Evolutionary conservation across 64 coral and sea anemone genomes (phyloP).

Genomic region (Porites lutea): DNA sequence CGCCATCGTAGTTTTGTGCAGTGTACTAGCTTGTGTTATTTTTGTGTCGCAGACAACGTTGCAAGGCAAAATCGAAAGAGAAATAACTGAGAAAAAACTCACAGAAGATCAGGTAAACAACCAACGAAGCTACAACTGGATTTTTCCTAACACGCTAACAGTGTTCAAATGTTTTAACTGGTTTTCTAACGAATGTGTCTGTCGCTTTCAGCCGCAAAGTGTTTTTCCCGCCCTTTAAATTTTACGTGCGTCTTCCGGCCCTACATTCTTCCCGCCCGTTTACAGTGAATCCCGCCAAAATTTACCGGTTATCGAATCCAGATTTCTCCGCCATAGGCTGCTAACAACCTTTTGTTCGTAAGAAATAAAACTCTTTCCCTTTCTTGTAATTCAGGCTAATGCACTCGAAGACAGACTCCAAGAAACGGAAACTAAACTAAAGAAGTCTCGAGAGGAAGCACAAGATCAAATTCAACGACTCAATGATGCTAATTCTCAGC

Average conservation of each 20-base stretch:
- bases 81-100: conserved; percentile 55
- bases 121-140: background rate
- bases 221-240: no score
- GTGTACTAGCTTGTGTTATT: background rate
- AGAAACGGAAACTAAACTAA: conserved; percentile 25
- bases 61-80: conserved; percentile 68
- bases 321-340: background rate
- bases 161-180: background rate
- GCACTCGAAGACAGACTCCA: conserved; percentile 41
- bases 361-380: background rate
- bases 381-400: background rate
- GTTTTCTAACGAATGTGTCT: background rate
- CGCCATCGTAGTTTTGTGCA: background rate
- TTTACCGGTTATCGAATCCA: background rate
- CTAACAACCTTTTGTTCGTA: background rate
- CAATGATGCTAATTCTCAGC: conserved; percentile 23
- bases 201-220: background rate
- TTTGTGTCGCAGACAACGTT: conserved; percentile 64
- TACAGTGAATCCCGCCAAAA: background rate
- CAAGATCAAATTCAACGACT: conserved; percentile 18
- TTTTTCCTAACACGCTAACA: background rate
- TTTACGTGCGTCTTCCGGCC: no score
- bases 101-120: conserved; percentile 74
- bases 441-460: conserved; percentile 37
- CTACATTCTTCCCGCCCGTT: no score